Conservation (phyloP, 1,140 invertebrate species). For the Apolygus lucorum region DNA sequence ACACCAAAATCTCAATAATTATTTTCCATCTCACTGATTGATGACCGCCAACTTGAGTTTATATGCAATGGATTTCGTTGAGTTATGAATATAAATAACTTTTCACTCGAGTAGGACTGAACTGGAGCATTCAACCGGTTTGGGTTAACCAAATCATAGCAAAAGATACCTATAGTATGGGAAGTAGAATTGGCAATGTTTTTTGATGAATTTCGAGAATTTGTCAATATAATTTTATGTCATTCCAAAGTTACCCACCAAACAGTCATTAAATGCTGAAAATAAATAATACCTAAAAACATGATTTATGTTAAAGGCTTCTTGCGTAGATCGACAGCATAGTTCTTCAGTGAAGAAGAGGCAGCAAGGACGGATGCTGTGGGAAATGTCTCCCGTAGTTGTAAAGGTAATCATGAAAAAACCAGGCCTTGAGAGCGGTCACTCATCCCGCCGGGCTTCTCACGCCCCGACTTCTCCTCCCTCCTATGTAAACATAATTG, state of each 20-base stretch:
- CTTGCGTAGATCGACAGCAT: not conserved
- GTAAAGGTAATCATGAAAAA: constrained; percentile 16
- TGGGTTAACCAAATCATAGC: too few species aligned
- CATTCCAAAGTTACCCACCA: too few species aligned
- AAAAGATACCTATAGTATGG: too few species aligned
- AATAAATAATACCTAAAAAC: not conserved
- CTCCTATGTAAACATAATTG: constrained; percentile 15
- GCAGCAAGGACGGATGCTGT: not conserved
- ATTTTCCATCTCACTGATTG: not conserved
- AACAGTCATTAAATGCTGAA: too few species aligned
- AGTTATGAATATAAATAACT: too few species aligned
- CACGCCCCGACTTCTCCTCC: not conserved
- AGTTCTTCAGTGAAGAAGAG: not conserved
- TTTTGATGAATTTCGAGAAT: not conserved
- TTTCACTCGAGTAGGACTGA: too few species aligned
- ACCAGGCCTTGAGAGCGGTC: constrained; percentile 2
- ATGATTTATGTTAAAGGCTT: not conserved
- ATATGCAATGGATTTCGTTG: too few species aligned
- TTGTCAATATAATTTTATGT: too few species aligned
- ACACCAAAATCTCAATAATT: too few species aligned
- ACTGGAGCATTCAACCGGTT: too few species aligned
- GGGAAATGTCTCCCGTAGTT: constrained; percentile 15
- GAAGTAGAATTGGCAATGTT: not conserved
- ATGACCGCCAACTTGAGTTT: not conserved
- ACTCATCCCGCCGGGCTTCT: constrained; percentile 4